phyloP scores from a whole-genome alignment of 2,113 vertebrate species.

The Hylia prasina region DNA sequence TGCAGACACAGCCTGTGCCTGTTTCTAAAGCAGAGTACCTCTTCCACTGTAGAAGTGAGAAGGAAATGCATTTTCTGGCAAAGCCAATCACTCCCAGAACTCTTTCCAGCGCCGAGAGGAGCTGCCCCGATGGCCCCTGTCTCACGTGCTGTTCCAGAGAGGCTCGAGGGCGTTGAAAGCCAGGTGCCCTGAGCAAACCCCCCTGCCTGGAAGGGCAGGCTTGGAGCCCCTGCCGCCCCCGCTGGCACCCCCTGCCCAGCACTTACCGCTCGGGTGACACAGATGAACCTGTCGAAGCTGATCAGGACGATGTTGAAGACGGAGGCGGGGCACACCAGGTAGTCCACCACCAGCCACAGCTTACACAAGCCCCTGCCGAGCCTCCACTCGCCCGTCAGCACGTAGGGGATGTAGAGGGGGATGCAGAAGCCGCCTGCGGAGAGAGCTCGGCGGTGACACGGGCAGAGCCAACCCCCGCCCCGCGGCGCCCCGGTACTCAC shows the following conservation, averaged over 20 bases:
- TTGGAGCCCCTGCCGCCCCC: background rate
- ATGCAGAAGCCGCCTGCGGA: constrained; percentile 76
- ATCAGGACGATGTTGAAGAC: constrained; percentile 79
- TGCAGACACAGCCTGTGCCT: background rate
- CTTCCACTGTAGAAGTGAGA: background rate
- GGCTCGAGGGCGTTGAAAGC: background rate
- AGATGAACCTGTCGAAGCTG: constrained; percentile 77
- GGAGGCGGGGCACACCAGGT: constrained; percentile 74
- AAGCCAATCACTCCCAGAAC: background rate
- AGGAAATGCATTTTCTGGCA: background rate
- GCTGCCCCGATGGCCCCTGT: fast-evolving
- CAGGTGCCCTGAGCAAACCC: background rate
- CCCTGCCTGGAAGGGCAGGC: background rate
- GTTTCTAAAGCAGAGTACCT: background rate
- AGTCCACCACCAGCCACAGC: constrained; percentile 75
- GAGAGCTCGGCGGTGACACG: background rate
- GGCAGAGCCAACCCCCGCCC: background rate
- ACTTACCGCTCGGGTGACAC: constrained; percentile 73
- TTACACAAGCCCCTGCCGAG: constrained; percentile 72
- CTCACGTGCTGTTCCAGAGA: background rate
- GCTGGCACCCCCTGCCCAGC: background rate
- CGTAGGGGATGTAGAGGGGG: constrained; percentile 75
- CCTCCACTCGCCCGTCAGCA: constrained; percentile 71
- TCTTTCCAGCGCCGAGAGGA: background rate
- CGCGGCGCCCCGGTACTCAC: constrained; percentile 55